These are phyloP conservation scores for Ophion ventricosus DNA, from an alignment of 2,888 invertebrate species.

Conservation along the genomic window DNA sequence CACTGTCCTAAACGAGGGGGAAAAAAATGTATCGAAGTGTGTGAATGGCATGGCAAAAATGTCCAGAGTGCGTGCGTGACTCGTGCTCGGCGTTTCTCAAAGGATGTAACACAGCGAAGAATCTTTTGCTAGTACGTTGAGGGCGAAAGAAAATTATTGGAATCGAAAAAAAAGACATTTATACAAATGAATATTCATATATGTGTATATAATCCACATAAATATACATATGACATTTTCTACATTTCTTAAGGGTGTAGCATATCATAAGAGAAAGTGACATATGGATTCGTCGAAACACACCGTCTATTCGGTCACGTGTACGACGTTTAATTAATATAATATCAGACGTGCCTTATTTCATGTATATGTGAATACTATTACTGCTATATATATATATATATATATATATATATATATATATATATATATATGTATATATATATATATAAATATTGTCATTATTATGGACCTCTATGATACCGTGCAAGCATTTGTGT, in stretches of 20 bases:
- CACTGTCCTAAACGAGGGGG: constrained; percentile 49
- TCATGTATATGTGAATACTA: constrained; percentile 73
- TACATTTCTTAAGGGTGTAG: constrained; percentile 80
- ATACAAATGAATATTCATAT: constrained; percentile 70
- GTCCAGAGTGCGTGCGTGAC: neutral
- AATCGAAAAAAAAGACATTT: constrained; percentile 67
- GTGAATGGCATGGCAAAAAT: constrained; percentile 30
- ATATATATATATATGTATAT: constrained; percentile 55
- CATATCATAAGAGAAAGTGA: constrained; percentile 79
- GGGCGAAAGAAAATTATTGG: constrained; percentile 26
- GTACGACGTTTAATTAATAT: constrained; percentile 78
- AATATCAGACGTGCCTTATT: constrained; percentile 83
- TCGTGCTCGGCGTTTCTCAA: constrained; percentile 7
- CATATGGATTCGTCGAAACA: constrained; percentile 69
- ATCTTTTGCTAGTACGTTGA: constrained; percentile 12
- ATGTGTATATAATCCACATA: constrained; percentile 69
- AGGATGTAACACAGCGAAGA: neutral
- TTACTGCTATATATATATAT: constrained; percentile 72
- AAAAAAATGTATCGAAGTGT: constrained; percentile 24
- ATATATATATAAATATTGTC: constrained; percentile 76
- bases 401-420: constrained; percentile 66
- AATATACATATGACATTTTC: constrained; percentile 78
- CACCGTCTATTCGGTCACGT: constrained; percentile 67
- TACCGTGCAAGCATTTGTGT: constrained; percentile 81
- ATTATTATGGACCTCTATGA: constrained; percentile 78